A percentile compares a stretch with the other conserved stretches of the same genome.
Conservation (phyloP, 64 coral and sea anemone genomes). For the Porites lutea region DNA sequence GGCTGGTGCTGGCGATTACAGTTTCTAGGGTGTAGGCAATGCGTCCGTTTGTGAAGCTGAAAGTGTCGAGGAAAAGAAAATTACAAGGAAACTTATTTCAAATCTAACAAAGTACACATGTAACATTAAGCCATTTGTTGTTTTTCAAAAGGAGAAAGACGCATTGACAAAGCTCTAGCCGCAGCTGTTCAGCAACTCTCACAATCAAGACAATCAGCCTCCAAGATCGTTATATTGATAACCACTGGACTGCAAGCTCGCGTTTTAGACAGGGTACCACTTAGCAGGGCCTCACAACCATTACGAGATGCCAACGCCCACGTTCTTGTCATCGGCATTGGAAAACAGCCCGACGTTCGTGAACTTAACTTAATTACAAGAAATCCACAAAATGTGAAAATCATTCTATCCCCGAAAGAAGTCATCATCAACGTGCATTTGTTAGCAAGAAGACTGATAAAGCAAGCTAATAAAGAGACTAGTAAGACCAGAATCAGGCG, state of each 20-base stretch:
- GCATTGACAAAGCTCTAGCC: slow-evolving; percentile 76
- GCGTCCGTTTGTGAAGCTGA: too few species aligned
- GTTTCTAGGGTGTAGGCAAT: too few species aligned
- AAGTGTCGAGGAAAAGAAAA: too few species aligned
- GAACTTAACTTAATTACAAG: slow-evolving; percentile 29
- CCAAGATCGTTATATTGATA: slow-evolving; percentile 60
- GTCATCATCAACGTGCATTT: slow-evolving; percentile 43
- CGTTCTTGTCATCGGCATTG: slow-evolving; percentile 75
- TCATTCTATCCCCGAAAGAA: slow-evolving; percentile 46
- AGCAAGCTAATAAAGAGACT: slow-evolving; percentile 24
- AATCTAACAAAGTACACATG: background rate
- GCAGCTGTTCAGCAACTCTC: slow-evolving; percentile 52
- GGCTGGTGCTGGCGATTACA: too few species aligned
- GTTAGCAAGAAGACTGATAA: slow-evolving; percentile 17
- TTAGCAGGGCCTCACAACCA: slow-evolving; percentile 52
- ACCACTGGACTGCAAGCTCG: slow-evolving; percentile 66
- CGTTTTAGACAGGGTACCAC: background rate
- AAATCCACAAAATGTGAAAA: slow-evolving; percentile 56
- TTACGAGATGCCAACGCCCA: slow-evolving; percentile 64
- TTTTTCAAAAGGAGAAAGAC: background rate
- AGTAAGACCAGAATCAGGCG: too few species aligned
- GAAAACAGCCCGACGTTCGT: slow-evolving; percentile 37
- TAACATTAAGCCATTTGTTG: background rate
- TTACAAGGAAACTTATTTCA: too few species aligned
- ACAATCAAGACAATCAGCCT: slow-evolving; percentile 37